Evolutionary conservation across 2,113 vertebrate species (phyloP).

Genomic region (Myrmophylax atrothorax): DNA sequence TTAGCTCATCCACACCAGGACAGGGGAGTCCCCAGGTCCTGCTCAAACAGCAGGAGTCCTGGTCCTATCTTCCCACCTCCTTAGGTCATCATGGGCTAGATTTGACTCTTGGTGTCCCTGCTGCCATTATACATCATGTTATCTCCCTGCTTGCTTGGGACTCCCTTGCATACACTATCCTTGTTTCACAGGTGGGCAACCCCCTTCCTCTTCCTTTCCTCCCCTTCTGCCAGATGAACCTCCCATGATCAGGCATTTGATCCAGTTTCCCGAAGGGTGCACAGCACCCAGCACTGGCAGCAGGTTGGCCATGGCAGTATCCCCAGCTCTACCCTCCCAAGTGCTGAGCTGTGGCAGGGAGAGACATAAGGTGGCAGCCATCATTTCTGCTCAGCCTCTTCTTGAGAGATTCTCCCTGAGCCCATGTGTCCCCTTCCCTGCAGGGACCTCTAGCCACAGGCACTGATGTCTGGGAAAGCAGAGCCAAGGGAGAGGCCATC

Average conservation of each 20-base stretch:
- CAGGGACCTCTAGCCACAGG: not conserved
- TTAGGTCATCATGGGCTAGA: not conserved
- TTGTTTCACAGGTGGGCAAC: fast-evolving
- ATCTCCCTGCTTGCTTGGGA: not conserved
- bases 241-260: fast-evolving
- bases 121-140: not conserved
- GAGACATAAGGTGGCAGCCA: not conserved
- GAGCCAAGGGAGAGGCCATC: not conserved
- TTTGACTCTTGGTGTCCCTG: fast-evolving
- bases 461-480: not conserved
- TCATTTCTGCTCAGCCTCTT: not conserved
- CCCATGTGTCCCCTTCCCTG: not conserved
- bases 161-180: not conserved
- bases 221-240: not conserved
- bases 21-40: not conserved
- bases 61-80: not conserved
- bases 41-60: not conserved
- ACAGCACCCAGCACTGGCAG: not conserved
- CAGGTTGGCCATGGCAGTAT: fast-evolving
- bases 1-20: not conserved
- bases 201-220: not conserved
- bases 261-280: not conserved
- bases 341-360: fast-evolving
- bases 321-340: fast-evolving
- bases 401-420: not conserved